Conservation (phyloP, 1,140 invertebrate species). For the Phymastichus coffea region DNA sequence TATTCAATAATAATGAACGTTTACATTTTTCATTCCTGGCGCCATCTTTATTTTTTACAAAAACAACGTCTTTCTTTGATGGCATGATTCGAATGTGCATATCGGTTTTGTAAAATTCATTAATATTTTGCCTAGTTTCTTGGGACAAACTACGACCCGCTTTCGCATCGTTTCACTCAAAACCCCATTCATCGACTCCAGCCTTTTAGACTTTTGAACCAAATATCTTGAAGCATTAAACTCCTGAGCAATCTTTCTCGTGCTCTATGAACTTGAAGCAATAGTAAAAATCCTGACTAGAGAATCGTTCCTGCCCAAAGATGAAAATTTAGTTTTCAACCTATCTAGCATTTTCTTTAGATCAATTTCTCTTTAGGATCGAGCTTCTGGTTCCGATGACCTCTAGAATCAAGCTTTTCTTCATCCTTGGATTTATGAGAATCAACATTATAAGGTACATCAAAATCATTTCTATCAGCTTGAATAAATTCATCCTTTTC, state of each 20-base stretch:
- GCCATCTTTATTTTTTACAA: background rate
- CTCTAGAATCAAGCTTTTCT: background rate
- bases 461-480: background rate
- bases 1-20: constrained; percentile 1
- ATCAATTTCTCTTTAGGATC: background rate
- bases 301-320: background rate
- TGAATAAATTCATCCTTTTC: background rate
- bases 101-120: background rate
- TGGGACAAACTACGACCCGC: too few species aligned
- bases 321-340: background rate
- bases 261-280: background rate
- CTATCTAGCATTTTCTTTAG: background rate
- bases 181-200: background rate
- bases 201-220: background rate
- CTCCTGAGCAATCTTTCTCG: background rate
- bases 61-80: background rate
- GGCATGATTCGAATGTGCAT: background rate
- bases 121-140: too few species aligned
- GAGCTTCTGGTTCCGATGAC: background rate
- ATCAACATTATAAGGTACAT: background rate
- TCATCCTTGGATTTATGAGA: background rate
- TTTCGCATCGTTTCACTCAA: background rate
- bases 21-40: background rate
- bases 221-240: background rate
- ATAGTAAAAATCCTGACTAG: background rate